Conservation (phyloP, 2,113 vertebrate species). For the Vidua chalybeata region DNA sequence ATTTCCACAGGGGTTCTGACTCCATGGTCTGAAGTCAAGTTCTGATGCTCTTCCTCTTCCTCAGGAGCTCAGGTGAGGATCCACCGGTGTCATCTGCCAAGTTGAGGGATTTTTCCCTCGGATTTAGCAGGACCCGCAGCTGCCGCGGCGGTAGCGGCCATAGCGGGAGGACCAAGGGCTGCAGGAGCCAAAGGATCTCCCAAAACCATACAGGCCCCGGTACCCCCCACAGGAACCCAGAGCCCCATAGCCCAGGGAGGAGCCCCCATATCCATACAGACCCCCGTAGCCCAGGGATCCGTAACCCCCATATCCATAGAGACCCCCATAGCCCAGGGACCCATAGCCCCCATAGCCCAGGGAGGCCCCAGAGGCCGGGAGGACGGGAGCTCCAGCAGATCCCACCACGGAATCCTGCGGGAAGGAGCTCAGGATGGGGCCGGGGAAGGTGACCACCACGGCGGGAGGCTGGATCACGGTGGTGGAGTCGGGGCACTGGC, state of each 20-base stretch:
- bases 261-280: not conserved
- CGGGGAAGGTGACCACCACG: too few species aligned
- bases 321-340: not conserved
- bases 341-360: not conserved
- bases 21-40: not conserved
- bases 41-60: not conserved
- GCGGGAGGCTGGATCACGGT: too few species aligned
- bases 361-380: too few species aligned
- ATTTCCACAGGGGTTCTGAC: not conserved
- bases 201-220: not conserved
- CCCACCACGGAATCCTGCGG: too few species aligned
- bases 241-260: not conserved
- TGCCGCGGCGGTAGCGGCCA: not conserved
- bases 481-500: too few species aligned
- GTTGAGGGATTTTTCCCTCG: rapidly evolving
- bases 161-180: not conserved
- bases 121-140: not conserved
- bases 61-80: not conserved
- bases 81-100: rapidly evolving
- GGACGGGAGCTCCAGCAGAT: too few species aligned
- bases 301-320: too few species aligned
- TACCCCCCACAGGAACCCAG: not conserved
- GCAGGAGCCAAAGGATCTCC: not conserved
- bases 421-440: too few species aligned
- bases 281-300: not conserved